These are phyloP conservation scores for Cyclura pinguis DNA, from an alignment of 2,797 vertebrate genomes.

Conservation along the genomic window DNA sequence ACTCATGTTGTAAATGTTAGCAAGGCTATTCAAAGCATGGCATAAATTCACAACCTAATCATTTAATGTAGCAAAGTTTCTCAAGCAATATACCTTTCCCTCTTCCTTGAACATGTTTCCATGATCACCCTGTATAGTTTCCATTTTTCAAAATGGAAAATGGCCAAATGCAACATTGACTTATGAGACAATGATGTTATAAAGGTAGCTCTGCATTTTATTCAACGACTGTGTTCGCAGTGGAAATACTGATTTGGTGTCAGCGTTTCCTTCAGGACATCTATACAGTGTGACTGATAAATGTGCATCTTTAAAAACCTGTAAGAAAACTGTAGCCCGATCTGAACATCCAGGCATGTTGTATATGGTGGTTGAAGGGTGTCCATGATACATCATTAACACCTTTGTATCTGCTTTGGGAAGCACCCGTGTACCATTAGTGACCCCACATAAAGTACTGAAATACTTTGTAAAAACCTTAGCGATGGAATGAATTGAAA, in stretches of 20 bases:
- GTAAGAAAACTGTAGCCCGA: background rate
- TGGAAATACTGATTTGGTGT: slow-evolving; percentile 13
- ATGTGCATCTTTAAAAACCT: background rate
- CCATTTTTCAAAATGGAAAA: slow-evolving; percentile 33
- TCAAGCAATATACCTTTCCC: slow-evolving; percentile 39
- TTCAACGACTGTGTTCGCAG: background rate
- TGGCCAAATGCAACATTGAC: background rate
- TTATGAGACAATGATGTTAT: slow-evolving; percentile 12
- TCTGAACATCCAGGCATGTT: background rate
- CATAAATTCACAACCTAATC: slow-evolving; percentile 55
- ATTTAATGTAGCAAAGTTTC: slow-evolving; percentile 36
- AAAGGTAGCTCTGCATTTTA: slow-evolving; percentile 17
- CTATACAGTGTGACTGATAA: background rate
- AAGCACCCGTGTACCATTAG: background rate
- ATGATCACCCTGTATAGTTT: slow-evolving; percentile 24
- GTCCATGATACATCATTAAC: background rate
- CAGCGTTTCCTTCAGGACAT: background rate
- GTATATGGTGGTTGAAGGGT: background rate
- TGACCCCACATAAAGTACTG: background rate
- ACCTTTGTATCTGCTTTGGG: background rate
- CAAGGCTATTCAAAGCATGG: slow-evolving; percentile 49
- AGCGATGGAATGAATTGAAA: background rate
- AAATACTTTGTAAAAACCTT: background rate
- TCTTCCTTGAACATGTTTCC: slow-evolving; percentile 41
- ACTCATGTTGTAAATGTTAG: slow-evolving; percentile 50